Evolutionary conservation across 2,888 invertebrate genomes (phyloP).

Genomic region (Pyrocoelia pectoralis): DNA sequence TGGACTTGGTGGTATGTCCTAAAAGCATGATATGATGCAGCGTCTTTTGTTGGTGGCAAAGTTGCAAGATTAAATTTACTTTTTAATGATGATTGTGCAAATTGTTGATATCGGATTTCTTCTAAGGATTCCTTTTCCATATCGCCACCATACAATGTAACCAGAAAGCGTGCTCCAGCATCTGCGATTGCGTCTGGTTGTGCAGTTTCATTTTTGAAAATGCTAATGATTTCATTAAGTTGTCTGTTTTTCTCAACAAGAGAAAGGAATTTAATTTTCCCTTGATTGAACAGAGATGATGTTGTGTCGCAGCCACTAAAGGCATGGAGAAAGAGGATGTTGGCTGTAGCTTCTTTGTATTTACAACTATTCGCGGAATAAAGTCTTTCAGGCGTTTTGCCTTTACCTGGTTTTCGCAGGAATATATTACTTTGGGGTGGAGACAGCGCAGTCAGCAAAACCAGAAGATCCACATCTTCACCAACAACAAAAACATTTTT

Average conservation of each 20-base stretch:
- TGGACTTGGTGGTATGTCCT: slow-evolving; percentile 1
- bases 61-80: background rate
- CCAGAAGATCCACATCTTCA: background rate
- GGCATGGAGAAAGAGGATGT: slow-evolving; percentile 30
- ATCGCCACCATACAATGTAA: slow-evolving; percentile 34
- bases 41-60: background rate
- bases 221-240: slow-evolving; percentile 5
- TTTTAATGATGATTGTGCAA: background rate
- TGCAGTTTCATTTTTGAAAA: slow-evolving; percentile 23
- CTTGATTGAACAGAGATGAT: slow-evolving; percentile 27
- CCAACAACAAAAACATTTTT: background rate
- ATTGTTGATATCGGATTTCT: slow-evolving; percentile 10
- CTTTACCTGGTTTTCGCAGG: slow-evolving; percentile 22
- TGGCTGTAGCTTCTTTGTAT: slow-evolving; percentile 3
- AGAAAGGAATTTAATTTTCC: slow-evolving; percentile 34
- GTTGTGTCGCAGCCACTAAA: slow-evolving; percentile 31
- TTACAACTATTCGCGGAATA: slow-evolving; percentile 10
- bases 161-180: slow-evolving; percentile 35
- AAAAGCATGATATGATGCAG: background rate
- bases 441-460: background rate
- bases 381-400: slow-evolving; percentile 7
- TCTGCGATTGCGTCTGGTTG: slow-evolving; percentile 18
- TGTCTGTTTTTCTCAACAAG: slow-evolving; percentile 22
- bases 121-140: slow-evolving; percentile 10
- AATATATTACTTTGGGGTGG: background rate